Evolutionary conservation across 2,113 vertebrate species (phyloP), one percentile per base, ranked within the genome.

Genomic region (Oplegnathus fasciatus): DNA sequence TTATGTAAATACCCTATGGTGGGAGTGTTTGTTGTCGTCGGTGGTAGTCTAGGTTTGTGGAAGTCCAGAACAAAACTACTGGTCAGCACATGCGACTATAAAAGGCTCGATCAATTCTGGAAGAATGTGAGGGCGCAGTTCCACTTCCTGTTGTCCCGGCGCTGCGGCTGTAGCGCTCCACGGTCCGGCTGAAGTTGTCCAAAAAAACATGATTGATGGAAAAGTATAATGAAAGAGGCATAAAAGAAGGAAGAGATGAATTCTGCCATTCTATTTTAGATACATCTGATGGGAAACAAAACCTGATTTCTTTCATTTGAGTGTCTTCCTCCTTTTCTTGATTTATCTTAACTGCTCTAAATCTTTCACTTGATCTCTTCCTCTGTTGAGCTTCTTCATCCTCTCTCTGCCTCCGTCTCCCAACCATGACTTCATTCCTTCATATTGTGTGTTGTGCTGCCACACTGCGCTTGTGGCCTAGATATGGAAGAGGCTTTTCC

Each of bases 211-310:
- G 68, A 88, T 80, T 80, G 68, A 89, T 75, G 68, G 37, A 54
- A 74, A 68, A n/a, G 69, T 68, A 90, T 82, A 86, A 90, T 84
- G 78, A 90, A 24, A 90, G 80, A 80, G 15, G 58, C 34, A 74
- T 70, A 57, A 67, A 80, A 58, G 30, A 30, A 32, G 14, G 58
- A 86, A 50, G 28, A 67, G 30, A 78, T 24, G 20, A 83, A 50
- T 72, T 14, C 28, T 74, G 55, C 76, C 37, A 18, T 80, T 79
- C 64, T 89, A 73, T 71, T 91, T 85, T 54, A 50, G 74, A 40
- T 30, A 15, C 71, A 60, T 66, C 6, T 86, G 65, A 75, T 80
- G 74, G 54, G 42, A 69, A 84, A 37, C 34, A 37, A 65, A 32
- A 8, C 1, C 24, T 44, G 62, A 40, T 83, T 55, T 64, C 20